Conservation (phyloP, 1,140 invertebrate species). For the Zophobas atratus region DNA sequence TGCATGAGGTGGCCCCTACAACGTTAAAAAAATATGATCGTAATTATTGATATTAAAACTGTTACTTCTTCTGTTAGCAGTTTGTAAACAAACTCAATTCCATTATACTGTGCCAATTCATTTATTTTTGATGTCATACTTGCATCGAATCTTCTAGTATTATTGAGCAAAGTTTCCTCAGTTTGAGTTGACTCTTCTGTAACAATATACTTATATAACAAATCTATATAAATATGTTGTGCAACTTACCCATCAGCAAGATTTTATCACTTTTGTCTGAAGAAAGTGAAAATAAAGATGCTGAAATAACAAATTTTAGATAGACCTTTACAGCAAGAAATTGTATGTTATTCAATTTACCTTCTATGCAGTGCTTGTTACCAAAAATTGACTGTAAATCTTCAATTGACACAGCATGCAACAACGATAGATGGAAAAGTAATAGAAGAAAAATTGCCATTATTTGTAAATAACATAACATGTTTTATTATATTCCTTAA, state of each 20-base stretch:
- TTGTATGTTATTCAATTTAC: slow-evolving; percentile 34
- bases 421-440: not conserved
- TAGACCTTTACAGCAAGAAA: not conserved
- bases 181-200: not conserved
- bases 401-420: slow-evolving; percentile 4
- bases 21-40: not conserved
- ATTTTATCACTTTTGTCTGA: slow-evolving; percentile 16
- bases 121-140: slow-evolving; percentile 49
- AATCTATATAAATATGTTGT: slow-evolving; percentile 7
- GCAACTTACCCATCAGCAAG: not conserved
- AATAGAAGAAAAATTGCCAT: no score
- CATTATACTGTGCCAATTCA: slow-evolving; percentile 58
- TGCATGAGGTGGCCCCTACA: slow-evolving; percentile 59
- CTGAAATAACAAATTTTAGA: not conserved
- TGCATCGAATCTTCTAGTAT: no score
- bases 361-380: slow-evolving; percentile 51
- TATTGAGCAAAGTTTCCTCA: not conserved
- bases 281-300: slow-evolving; percentile 16
- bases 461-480: no score
- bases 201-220: not conserved
- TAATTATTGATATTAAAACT: slow-evolving; percentile 14
- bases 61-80: slow-evolving; percentile 55
- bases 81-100: slow-evolving; percentile 55
- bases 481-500: no score
- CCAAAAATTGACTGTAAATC: slow-evolving; percentile 51